Evolutionary conservation across 2,113 vertebrate species (phyloP), one percentile per base, ranked within the genome.

Genomic region (Oreochromis aureus): DNA sequence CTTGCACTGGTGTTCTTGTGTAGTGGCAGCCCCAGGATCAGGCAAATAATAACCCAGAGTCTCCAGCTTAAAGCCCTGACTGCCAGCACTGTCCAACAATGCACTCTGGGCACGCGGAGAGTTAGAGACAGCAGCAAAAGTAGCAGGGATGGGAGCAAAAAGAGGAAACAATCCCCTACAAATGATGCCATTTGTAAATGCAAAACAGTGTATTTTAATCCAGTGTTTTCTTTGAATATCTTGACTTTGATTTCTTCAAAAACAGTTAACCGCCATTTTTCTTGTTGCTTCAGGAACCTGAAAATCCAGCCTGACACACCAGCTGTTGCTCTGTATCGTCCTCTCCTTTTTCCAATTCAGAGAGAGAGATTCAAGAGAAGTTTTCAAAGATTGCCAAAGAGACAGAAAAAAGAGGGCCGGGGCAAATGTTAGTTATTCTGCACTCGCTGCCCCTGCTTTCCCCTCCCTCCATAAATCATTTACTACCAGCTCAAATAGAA

Each of bases 391-490:
- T 15, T 80, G 27, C 55, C 32, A 54, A 63, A 63, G 15, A 34
- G 59, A 56, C n/a, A 48, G 4, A 84, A 8, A 71, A 32, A 39
- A 55, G 56, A 79, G 54, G 58, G 8, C n/a, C n/a, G 2, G 22
- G 6, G 82, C 11, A 54, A 63, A 79, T 22, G 10, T 53, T 34
- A 53, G 46, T 34, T 53, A 3, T 51, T 78, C 73, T 78, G 73
- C 27, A 78, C 73, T 78, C 53, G 46, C 73, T 53, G 11, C 34
- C 76, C 56, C 34, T 61, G 79, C 54, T 56, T 41, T 84, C 63
- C 58, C 78, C 87, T 87, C 80, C 80, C 81, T 84, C 89, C 58
- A 86, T 95, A 51, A 96, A 95, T 96, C 93, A 95, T 94, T 95
- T 91, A 93, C 92, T 41, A 55, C 53, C 13, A 80, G 51, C 55